These are phyloP conservation scores for Bubo blakistoni DNA, from an alignment of 2,113 vertebrate genomes.

Conservation along the genomic window DNA sequence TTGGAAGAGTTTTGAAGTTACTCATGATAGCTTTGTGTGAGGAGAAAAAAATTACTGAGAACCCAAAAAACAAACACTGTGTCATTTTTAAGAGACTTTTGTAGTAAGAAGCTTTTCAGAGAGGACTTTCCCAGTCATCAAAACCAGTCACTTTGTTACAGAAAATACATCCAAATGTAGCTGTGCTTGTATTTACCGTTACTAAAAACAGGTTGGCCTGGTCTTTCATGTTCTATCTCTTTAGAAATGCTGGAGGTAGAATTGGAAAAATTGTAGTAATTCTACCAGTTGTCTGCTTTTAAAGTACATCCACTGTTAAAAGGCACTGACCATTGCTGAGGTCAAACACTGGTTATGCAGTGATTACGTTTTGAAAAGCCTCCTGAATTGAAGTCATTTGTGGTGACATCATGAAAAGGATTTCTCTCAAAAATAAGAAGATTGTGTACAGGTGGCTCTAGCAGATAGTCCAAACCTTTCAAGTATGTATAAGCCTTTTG, in stretches of 20 bases:
- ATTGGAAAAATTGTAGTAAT: background rate
- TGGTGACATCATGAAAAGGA: background rate
- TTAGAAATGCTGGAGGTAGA: background rate
- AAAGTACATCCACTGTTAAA: background rate
- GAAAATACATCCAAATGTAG: background rate
- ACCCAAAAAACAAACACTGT: background rate
- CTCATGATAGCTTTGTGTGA: background rate
- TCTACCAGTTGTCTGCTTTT: background rate
- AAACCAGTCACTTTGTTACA: background rate
- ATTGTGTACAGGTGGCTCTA: background rate
- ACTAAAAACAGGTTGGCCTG: background rate
- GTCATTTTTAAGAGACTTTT: background rate
- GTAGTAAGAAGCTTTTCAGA: background rate
- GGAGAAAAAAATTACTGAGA: background rate
- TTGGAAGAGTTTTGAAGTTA: background rate
- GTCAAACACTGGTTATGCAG: background rate
- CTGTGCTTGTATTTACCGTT: background rate
- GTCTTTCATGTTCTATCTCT: background rate
- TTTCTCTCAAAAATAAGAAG: slow-evolving; percentile 9
- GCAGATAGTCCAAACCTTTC: slow-evolving; percentile 8
- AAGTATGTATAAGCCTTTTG: background rate
- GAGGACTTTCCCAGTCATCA: background rate
- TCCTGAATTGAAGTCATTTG: background rate
- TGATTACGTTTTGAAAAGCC: background rate
- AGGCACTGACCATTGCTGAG: background rate